Evolutionary conservation across 1,140 invertebrate genomes (phyloP), one percentile per base, ranked within the genome.

Genomic region (Apis dorsata): DNA sequence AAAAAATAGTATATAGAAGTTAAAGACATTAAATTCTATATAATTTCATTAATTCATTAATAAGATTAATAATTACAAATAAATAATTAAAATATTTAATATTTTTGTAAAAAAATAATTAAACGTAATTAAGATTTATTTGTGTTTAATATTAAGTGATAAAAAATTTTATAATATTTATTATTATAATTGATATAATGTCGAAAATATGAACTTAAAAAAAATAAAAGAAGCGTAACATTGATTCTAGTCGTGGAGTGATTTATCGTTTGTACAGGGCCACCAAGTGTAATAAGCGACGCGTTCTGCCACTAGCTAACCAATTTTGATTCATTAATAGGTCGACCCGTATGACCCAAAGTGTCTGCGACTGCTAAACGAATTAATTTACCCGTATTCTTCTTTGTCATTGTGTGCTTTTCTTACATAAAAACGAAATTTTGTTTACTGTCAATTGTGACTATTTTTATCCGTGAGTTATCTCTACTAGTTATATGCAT

Each of bases 301-400:
- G 72, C 66, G 19, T 74, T 72, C 74, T 68, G 53, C 62, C 65
- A 68, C 19, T 78, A 81, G 63, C 68, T 74, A 81, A 86, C 59
- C 86, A 88, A 86, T 88, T 83, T 79, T 63, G 60, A 78, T 79
- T 88, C 86, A 62, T 88, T 88, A 88, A 75, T 77, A 79, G 84
- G 84, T 84, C 81, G 81, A 88, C 77, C 78, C 59, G 53, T 49
- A 63, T 78, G 84, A 88, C 86, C 84, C 57, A 65, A 77, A 80
- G 79, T 80, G 86, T 83, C 78, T 57, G 65, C 17, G 66, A 62
- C 65, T 72, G 60, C 68, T 88, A 88, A 88, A 86, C 80, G 81
- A 83, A 88, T 88, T 88, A 86, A 88, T 80, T 88, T 70, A 71
- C 34, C 53, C 53, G 60, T 34, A 60, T 82, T 69, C 60, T 79